phyloP scores from a whole-genome alignment of 2,797 vertebrate species.

The Pipistrellus kuhlii region DNA sequence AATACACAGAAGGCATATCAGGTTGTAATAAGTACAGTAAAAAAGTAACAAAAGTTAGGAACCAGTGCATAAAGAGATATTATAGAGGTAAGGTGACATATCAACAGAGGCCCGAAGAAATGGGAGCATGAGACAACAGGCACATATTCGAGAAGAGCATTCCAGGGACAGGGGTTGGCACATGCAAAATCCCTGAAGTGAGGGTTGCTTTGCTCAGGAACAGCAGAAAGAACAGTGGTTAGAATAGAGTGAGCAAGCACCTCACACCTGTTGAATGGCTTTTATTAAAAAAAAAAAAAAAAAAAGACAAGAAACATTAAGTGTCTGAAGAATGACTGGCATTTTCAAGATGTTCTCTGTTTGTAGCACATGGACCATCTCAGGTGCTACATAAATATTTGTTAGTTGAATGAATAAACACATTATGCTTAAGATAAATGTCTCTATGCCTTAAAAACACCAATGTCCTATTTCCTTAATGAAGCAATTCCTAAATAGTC shows the following conservation, averaged over 20 bases:
- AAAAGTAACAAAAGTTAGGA: not conserved
- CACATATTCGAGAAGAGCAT: not conserved
- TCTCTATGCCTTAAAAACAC: not conserved
- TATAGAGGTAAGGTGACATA: not conserved
- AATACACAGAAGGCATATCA: not conserved
- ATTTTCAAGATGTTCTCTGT: not conserved
- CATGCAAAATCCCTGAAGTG: not conserved
- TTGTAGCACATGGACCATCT: not conserved
- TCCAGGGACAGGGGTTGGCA: not conserved
- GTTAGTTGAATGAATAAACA: conserved; percentile 12
- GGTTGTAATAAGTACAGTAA: not conserved
- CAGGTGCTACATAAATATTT: not conserved
- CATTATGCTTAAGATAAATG: conserved; percentile 15
- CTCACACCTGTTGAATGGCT: not conserved
- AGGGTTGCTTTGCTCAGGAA: not conserved
- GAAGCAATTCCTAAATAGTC: conserved; percentile 16
- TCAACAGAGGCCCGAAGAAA: not conserved
- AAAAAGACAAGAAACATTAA: not conserved
- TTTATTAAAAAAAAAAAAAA: not conserved
- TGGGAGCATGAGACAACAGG: not conserved
- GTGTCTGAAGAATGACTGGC: not conserved
- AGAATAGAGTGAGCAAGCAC: not conserved
- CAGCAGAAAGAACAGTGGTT: not conserved
- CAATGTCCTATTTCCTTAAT: conserved; percentile 60
- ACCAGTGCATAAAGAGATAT: not conserved